Evolutionary conservation across 2,113 vertebrate genomes (phyloP), one percentile per base, ranked within the genome.

Genomic region (Syngnathus typhle): DNA sequence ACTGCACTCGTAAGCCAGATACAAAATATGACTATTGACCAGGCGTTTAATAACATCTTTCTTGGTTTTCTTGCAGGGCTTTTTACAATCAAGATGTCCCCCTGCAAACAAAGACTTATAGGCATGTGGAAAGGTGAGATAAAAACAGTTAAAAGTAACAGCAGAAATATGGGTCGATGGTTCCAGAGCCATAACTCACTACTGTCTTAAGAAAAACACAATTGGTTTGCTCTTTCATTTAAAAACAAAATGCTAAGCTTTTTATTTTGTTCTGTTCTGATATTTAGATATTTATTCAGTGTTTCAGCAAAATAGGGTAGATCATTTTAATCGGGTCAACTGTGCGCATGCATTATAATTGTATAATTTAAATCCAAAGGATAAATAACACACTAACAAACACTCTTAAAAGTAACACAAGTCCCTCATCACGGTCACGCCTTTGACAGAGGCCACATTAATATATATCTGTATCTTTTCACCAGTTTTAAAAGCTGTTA

Each of bases 381-480:
- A 62, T 23, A 27, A 23, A 41, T 3, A 61, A 74, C 81, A 72
- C 77, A 67, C 61, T 49, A 73, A 74, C 69, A 77, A 82, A 83
- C 70, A 69, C 78, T 68, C 70, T 90, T 89, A 87, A 81, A 78
- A 70, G 77, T 78, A 76, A 84, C 78, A 75, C 64, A 73, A 80
- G 84, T 85, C 89, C 90, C 90, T 92, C 84, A 88, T 78, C 81
- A 75, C 85, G 85, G 85, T 90, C 89, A 89, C 71, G 77, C 81
- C 65, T 70, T 82, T 83, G 68, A 72, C 78, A 83, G 67, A 80
- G 77, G 72, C 72, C 69, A 15, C 65, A 27, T 75, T 90, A 91
- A 90, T 90, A 90, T 90, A 91, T 90, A 91, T 91, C 81, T 88
- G 87, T 91, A 90, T 93, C 89, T 91, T 85, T 89, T 88, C 85